These are phyloP conservation scores for Tortricodes alternella DNA, from an alignment of 2,888 invertebrate species.

Conservation along the genomic window DNA sequence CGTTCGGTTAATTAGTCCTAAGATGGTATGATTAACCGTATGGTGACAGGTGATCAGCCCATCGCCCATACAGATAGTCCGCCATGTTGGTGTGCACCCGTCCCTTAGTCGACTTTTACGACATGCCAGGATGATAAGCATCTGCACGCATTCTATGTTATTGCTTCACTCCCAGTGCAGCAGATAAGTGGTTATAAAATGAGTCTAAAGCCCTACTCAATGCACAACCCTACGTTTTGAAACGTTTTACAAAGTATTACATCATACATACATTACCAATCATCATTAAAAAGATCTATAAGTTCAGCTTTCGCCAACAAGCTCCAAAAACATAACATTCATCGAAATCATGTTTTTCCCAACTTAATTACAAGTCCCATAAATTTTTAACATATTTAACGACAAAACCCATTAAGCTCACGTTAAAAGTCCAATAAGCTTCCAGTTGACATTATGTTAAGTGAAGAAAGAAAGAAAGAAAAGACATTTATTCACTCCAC, in stretches of 20 bases:
- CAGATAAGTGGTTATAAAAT: too few relatives aligned
- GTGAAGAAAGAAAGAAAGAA: too few relatives aligned
- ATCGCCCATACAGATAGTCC: too few relatives aligned
- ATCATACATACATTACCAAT: background rate
- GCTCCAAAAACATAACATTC: background rate
- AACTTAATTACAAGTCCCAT: background rate
- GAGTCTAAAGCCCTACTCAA: background rate
- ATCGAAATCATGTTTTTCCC: background rate
- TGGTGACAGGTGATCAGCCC: too few relatives aligned
- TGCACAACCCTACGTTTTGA: background rate
- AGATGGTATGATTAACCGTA: too few relatives aligned
- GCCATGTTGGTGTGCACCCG: too few relatives aligned
- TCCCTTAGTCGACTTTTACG: too few relatives aligned
- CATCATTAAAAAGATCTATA: background rate
- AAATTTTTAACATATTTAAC: slow-evolving; percentile 1
- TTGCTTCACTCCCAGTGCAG: too few relatives aligned
- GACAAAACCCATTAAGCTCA: slow-evolving; percentile 13
- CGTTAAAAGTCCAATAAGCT: slow-evolving; percentile 8
- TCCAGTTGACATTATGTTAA: slow-evolving; percentile 11
- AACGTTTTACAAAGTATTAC: background rate
- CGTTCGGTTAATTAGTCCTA: too few relatives aligned
- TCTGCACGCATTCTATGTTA: too few relatives aligned
- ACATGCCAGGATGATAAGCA: too few relatives aligned
- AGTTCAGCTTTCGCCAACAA: background rate
- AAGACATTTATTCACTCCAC: too few relatives aligned